phyloP scores from a whole-genome alignment of 35 echinoderm and acorn worm species.

The Patiria miniata region DNA sequence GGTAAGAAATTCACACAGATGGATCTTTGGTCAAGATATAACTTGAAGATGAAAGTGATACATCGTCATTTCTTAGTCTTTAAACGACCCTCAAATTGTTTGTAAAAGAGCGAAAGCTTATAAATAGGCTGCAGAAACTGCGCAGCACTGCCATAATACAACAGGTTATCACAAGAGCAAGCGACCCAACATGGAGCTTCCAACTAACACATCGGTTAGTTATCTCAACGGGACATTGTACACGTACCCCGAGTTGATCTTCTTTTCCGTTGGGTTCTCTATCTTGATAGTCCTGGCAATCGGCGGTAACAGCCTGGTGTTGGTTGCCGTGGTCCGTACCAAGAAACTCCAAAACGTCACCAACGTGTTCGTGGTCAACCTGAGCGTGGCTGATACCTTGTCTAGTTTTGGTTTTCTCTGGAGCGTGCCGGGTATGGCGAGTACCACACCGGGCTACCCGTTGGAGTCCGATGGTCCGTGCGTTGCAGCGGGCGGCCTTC shows the following conservation, averaged over 20 bases:
- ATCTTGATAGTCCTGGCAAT: conserved; percentile 52
- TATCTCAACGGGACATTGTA: not conserved
- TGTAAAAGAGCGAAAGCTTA: no score
- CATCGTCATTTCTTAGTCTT: no score
- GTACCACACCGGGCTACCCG: conserved; percentile 52
- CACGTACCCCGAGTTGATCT: not conserved
- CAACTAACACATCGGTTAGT: no score
- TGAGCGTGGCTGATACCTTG: conserved; percentile 68
- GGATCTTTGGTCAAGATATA: no score
- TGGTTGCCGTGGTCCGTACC: conserved; percentile 60
- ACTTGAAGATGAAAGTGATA: no score
- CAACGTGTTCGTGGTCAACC: conserved; percentile 91
- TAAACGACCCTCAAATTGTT: no score
- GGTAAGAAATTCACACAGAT: no score
- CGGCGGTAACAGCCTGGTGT: conserved; percentile 64
- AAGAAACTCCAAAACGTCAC: conserved; percentile 62
- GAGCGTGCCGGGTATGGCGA: conserved; percentile 57
- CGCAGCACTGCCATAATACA: no score
- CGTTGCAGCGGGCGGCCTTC: conserved; percentile 12
- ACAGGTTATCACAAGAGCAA: no score
- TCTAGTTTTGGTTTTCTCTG: conserved; percentile 52
- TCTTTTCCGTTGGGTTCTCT: conserved; percentile 49
- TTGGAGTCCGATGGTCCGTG: conserved; percentile 60
- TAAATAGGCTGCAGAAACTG: no score
- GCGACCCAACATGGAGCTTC: no score